Evolutionary conservation across 2,888 invertebrate genomes (phyloP), one percentile per base, ranked within the genome.

Genomic region (Dasysyrphus tricinctus): DNA sequence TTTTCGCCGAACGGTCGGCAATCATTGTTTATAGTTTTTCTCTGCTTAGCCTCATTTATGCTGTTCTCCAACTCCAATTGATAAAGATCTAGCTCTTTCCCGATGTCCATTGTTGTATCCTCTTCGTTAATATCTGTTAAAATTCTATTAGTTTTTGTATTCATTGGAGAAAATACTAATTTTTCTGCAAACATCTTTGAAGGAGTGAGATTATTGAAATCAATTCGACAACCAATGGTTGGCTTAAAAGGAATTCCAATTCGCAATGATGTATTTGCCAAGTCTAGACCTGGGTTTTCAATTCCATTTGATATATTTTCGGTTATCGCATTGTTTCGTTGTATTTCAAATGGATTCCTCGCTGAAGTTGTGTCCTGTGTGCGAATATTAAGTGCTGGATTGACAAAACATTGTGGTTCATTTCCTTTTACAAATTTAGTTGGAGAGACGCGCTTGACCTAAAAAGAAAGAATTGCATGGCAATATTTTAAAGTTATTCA

Each of bases 21-120:
- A 9, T 49, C 67, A 89, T 90, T 3, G 79, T 81, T 82, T 12
- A 44, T 24, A 9, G 74, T 74, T 75, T 91, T 92, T 39, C 90
- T 90, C 47, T 91, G 78, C 88, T 92, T 93, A 0, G 92, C 92
- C 78, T 93, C 93, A 73, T 93, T 93, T 14, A 93, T 93, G 88
- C 93, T 93, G 44, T 93, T 93, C 82, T 93, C 93, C 44, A 93
- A 82, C 88, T 93, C 93, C 51, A 92, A 76, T 79, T 93, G 93
- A 88, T 93, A 93, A 7, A 90, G 90, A 88, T 93, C 93, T 24
- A 93, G 81, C 72, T 93, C 92, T 61, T 91, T 91, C 19, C 91
- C 92, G 82, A 93, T 93, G 76, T 92, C 92, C 89, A 92, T 89
- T 12, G 90, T 90, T 34, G 90, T 88, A 1, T 86, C 82, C 76